Evolutionary conservation across 2,888 invertebrate genomes (phyloP).

Genomic region (Scrobipalpa atriplicella): DNA sequence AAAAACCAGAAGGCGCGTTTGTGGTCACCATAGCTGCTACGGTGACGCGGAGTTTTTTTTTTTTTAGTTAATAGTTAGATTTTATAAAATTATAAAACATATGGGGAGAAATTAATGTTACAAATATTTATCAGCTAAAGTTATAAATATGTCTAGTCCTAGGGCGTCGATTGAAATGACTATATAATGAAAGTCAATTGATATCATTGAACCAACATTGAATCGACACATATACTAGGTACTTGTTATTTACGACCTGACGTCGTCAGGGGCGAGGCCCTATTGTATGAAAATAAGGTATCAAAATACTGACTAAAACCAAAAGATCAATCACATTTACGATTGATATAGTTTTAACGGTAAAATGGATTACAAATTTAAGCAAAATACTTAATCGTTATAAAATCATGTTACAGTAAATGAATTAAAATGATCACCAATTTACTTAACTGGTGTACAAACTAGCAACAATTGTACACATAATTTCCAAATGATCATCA

Average conservation of each 20-base stretch:
- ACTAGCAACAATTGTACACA: slow-evolving; percentile 8
- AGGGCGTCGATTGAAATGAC: not conserved
- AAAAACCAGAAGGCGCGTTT: no score
- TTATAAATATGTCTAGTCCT: not conserved
- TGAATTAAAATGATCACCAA: not conserved
- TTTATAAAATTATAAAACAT: no score
- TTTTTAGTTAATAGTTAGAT: no score
- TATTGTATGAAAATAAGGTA: slow-evolving; percentile 12
- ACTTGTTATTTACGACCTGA: not conserved
- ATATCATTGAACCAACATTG: not conserved
- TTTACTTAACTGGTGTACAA: not conserved
- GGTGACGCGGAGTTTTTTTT: no score
- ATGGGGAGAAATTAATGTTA: no score
- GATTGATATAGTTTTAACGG: no score
- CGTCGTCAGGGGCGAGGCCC: slow-evolving; percentile 9
- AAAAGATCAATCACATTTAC: no score
- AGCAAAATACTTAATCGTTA: no score
- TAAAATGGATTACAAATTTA: no score
- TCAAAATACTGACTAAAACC: no score
- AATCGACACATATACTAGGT: not conserved
- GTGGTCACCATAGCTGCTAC: no score
- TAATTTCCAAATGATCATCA: slow-evolving; percentile 2
- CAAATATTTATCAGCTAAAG: no score
- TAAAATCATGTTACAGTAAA: not conserved
- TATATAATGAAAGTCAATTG: slow-evolving; percentile 5